Evolutionary conservation across 2,888 invertebrate genomes (phyloP).

Genomic region (Chymomyza amoena): DNA sequence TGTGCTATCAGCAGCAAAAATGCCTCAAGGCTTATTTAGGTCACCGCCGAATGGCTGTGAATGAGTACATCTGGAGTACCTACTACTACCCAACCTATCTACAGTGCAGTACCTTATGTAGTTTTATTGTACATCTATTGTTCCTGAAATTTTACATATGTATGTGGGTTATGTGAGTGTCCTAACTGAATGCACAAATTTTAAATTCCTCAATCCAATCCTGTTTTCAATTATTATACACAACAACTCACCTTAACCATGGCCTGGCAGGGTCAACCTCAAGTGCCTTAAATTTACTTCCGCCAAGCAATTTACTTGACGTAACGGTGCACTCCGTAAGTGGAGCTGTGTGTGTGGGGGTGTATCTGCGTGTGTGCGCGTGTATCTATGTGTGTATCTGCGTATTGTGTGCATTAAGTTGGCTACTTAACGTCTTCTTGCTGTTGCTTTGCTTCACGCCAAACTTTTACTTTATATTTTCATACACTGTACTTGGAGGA

Average conservation of each 20-base stretch:
- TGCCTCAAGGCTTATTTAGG: too few species aligned
- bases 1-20: too few species aligned
- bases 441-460: slow-evolving; percentile 4
- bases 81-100: too few species aligned
- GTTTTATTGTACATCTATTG: too few species aligned
- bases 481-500: too few species aligned
- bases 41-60: too few species aligned
- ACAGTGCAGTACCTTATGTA: too few species aligned
- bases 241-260: neutral
- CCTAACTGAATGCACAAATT: neutral
- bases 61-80: too few species aligned
- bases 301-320: neutral
- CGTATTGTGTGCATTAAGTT: slow-evolving; percentile 30
- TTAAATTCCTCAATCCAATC: neutral
- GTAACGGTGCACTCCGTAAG: neutral
- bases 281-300: slow-evolving; percentile 12
- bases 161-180: neutral
- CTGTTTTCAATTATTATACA: neutral
- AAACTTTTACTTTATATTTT: slow-evolving; percentile 19
- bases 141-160: neutral
- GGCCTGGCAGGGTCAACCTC: neutral
- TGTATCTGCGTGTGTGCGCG: neutral
- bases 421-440: neutral
- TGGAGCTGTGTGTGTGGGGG: neutral
- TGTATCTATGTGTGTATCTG: too few species aligned